Percentiles rank a stretch among this genome's conserved stretches.
phyloP scores from a whole-genome alignment of 2,888 invertebrate species.

The Xanthia togata region DNA sequence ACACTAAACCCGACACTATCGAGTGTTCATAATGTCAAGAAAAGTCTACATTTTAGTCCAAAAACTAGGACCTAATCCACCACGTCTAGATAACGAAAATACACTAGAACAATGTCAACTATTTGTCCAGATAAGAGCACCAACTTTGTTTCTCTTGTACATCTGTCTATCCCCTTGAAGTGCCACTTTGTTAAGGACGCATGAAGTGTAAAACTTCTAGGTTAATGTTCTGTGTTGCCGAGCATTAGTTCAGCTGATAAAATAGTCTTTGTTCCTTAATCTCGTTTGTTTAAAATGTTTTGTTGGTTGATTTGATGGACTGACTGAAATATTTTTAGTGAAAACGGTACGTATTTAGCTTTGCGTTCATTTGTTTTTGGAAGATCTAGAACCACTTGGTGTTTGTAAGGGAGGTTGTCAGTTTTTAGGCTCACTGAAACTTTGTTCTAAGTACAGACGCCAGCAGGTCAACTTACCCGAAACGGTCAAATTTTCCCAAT shows the following conservation, averaged over 20 bases:
- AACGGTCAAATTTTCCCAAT: too few relatives aligned
- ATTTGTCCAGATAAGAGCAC: slow-evolving; percentile 60
- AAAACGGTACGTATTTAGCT: neutral
- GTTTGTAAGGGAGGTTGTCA: neutral
- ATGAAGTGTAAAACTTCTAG: slow-evolving; percentile 58
- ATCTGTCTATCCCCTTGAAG: slow-evolving; percentile 46
- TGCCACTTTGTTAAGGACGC: slow-evolving; percentile 55
- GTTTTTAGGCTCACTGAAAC: neutral
- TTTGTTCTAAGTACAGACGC: too few relatives aligned
- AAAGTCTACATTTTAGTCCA: slow-evolving; percentile 44
- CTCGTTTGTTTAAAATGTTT: slow-evolving; percentile 22
- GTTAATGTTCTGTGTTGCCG: slow-evolving; percentile 51
- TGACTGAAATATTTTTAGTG: slow-evolving; percentile 4
- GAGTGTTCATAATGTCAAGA: slow-evolving; percentile 28
- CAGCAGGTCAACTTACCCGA: too few relatives aligned
- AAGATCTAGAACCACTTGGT: too few relatives aligned
- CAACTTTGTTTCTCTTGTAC: slow-evolving; percentile 48
- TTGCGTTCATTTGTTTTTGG: neutral
- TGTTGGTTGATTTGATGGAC: neutral
- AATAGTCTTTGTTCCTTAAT: slow-evolving; percentile 48
- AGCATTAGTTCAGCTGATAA: slow-evolving; percentile 47
- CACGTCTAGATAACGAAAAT: slow-evolving; percentile 55
- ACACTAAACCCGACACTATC: slow-evolving; percentile 29
- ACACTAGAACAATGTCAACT: slow-evolving; percentile 54
- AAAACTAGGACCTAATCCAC: slow-evolving; percentile 31